Conservation (phyloP, 2,888 invertebrate genomes). For the Tinea trinotella region DNA sequence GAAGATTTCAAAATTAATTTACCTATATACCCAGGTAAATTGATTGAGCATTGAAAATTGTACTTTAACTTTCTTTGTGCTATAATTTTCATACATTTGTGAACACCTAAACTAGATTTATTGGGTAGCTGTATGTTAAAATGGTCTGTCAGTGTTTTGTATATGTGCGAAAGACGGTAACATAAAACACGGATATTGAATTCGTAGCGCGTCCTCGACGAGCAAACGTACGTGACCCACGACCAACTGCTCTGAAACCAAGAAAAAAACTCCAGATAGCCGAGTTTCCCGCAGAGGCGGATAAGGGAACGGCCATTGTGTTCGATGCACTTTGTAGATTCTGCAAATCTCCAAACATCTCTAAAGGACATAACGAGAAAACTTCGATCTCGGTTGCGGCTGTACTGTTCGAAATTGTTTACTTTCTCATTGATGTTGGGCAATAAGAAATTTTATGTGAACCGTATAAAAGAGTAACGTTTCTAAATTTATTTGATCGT, state of each 20-base stretch:
- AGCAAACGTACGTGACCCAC: conserved; percentile 51
- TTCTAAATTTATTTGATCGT: neutral
- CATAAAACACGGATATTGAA: conserved; percentile 57
- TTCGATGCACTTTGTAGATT: conserved; percentile 45
- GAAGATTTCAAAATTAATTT: conserved; percentile 13
- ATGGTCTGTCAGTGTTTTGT: conserved; percentile 32
- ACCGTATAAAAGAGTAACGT: neutral
- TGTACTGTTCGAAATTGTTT: conserved; percentile 3
- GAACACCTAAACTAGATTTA: conserved; percentile 33
- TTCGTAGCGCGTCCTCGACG: conserved; percentile 52
- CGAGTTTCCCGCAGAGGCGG: conserved; percentile 41
- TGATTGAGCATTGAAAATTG: neutral
- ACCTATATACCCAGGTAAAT: neutral
- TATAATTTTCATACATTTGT: neutral
- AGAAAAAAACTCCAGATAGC: conserved; percentile 39
- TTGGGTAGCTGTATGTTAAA: conserved; percentile 22
- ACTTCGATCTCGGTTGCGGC: conserved; percentile 31
- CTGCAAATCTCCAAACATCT: conserved; percentile 58
- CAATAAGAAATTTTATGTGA: conserved; percentile 11
- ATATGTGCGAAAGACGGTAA: conserved; percentile 41
- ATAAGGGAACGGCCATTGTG: conserved; percentile 50
- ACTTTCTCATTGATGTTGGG: conserved; percentile 14
- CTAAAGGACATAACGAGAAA: conserved; percentile 55
- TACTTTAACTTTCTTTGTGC: neutral
- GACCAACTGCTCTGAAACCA: conserved; percentile 45